These are phyloP conservation scores for Hystrix brachyura DNA, from an alignment of 2,113 vertebrate species.

Conservation along the genomic window DNA sequence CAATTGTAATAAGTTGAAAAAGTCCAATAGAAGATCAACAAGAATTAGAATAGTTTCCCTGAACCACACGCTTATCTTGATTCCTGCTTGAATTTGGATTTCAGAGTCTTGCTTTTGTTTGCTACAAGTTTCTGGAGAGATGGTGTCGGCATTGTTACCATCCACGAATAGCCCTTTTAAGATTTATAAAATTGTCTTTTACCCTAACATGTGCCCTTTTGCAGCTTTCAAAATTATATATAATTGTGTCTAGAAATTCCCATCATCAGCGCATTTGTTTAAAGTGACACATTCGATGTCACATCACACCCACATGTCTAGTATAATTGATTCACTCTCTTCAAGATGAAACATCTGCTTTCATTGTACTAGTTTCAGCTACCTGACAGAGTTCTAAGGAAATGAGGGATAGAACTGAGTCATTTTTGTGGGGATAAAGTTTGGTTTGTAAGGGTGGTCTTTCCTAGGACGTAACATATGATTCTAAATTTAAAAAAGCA, in stretches of 20 bases:
- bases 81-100: constrained; percentile 14
- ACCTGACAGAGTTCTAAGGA: neutral
- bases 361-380: neutral
- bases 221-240: neutral
- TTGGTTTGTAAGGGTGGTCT: neutral
- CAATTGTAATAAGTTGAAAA: neutral
- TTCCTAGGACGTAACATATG: neutral
- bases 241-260: neutral
- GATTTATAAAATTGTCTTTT: neutral
- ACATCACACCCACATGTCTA: neutral
- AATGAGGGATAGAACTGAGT: neutral
- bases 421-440: neutral
- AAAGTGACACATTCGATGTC: neutral
- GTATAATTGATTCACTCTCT: neutral
- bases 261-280: neutral
- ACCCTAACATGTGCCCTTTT: neutral
- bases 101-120: constrained; percentile 33
- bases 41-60: neutral
- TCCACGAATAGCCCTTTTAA: neutral
- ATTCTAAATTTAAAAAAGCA: neutral
- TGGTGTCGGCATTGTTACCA: neutral
- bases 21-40: neutral
- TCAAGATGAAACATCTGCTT: neutral
- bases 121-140: neutral
- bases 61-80: neutral